Evolutionary conservation across 2,113 vertebrate species (phyloP), one percentile per base, ranked within the genome.

Genomic region (Ictidomys tridecemlineatus): DNA sequence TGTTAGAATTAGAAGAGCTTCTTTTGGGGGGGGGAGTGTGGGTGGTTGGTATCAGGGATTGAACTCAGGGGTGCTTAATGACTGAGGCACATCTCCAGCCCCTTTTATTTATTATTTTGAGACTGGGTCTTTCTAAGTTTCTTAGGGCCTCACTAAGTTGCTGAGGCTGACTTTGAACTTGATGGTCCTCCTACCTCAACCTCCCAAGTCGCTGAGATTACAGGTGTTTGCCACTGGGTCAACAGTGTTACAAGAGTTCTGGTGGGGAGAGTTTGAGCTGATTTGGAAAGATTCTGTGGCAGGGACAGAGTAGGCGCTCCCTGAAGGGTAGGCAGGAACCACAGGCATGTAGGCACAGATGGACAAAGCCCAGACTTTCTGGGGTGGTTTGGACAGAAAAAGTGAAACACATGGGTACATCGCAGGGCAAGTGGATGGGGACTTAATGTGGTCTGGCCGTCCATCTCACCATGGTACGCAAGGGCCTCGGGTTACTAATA

Each of bases 251-350:
- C 74, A 61, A 94, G 63, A 42, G 4, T 48, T 91, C 91, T 83
- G 32, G 58, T 90, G 34, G 69, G 89, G 78, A 89, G 80, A 37
- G 56, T 76, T 92, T 78, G 56, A 94, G 58, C 26, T 37, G 51
- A 84, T 34, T 37, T 74, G 2, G 78, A 78, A 76, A 53, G 67
- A 39, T 9, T 30, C 14, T 17, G n/a, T 34, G 69, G 39, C 24
- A 39, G 51, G 18, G n/a, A 26, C 51, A 78, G n/a, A 42, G 63
- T 61, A 91, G 39, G 28, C n/a, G 61, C 34, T 93, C 85, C 39
- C 37, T 16, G 45, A n/a, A 12, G 7, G 14, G 56, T 34, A 34
- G 69, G 67, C 70, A 63, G 56, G 70, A 85, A 13, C 39, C 28
- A 10, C 1, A 18, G 32, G 37, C 30, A 4, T 1, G 7, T 83